phyloP scores from a whole-genome alignment of 1,140 invertebrate genomes.

The Potamilus streckersoni region DNA sequence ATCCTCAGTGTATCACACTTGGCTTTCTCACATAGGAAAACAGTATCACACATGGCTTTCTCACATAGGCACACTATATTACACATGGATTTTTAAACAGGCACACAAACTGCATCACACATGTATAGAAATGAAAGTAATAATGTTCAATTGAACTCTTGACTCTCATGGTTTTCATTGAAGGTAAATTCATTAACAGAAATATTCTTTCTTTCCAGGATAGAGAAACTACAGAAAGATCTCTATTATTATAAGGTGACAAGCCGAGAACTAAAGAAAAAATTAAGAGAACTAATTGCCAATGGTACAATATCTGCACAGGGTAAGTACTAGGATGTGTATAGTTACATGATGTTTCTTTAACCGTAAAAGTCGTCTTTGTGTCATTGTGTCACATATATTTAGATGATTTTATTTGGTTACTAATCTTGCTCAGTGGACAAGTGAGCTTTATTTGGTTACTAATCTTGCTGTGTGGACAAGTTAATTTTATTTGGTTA shows the following conservation, averaged over 20 bases:
- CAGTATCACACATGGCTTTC: background rate
- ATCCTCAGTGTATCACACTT: no score
- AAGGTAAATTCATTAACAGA: background rate
- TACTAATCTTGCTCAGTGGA: no score
- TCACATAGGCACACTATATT: background rate
- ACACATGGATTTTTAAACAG: background rate
- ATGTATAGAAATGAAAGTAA: background rate
- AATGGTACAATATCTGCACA: constrained; percentile 45
- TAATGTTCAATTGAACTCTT: background rate
- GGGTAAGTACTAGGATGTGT: constrained; percentile 19
- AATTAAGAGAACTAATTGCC: constrained; percentile 48
- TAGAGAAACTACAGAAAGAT: constrained; percentile 67
- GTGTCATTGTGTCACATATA: no score
- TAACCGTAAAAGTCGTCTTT: no score
- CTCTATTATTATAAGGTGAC: constrained; percentile 68
- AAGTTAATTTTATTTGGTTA: no score
- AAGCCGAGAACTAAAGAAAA: constrained; percentile 63
- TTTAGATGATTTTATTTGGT: no score
- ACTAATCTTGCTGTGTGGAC: no score
- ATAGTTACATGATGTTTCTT: background rate
- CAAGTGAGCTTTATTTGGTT: no score
- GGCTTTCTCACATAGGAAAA: background rate
- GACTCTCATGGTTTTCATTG: no score
- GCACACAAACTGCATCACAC: background rate
- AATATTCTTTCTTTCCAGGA: constrained; percentile 36